These are phyloP conservation scores for Hystrix brachyura DNA, from an alignment of 2,113 vertebrate species.

Conservation along the genomic window DNA sequence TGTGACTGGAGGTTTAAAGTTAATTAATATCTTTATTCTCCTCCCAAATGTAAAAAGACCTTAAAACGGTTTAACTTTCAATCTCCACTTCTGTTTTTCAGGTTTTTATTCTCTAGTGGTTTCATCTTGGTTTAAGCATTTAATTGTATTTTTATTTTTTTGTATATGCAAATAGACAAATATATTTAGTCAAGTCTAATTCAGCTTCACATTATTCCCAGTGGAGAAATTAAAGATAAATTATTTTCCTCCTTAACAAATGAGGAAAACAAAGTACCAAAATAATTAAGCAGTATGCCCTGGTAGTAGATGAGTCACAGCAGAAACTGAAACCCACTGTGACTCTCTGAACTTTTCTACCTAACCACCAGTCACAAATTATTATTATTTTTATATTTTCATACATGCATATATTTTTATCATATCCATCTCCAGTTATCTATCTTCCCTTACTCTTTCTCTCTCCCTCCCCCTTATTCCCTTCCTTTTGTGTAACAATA, in stretches of 20 bases:
- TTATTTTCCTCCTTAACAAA: constrained; percentile 28
- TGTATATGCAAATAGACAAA: neutral
- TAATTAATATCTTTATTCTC: neutral
- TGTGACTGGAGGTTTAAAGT: neutral
- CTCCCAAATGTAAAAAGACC: neutral
- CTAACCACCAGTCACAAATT: neutral
- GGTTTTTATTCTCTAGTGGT: neutral
- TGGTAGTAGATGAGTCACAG: neutral
- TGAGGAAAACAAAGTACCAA: neutral
- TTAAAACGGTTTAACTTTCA: neutral
- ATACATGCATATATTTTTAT: neutral
- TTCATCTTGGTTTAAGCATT: neutral
- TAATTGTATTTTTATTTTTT: neutral
- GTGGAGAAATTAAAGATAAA: neutral
- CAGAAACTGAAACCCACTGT: neutral
- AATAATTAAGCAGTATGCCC: too few species aligned
- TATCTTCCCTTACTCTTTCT: neutral
- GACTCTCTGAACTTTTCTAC: neutral
- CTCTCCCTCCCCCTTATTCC: neutral
- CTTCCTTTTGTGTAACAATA: neutral
- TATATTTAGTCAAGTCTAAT: neutral
- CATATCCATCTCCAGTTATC: neutral
- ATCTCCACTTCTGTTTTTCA: neutral
- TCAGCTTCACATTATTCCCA: neutral
- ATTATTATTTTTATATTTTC: neutral